Evolutionary conservation across 2,113 vertebrate genomes (phyloP).

Genomic region (Clarias macrocephalus): DNA sequence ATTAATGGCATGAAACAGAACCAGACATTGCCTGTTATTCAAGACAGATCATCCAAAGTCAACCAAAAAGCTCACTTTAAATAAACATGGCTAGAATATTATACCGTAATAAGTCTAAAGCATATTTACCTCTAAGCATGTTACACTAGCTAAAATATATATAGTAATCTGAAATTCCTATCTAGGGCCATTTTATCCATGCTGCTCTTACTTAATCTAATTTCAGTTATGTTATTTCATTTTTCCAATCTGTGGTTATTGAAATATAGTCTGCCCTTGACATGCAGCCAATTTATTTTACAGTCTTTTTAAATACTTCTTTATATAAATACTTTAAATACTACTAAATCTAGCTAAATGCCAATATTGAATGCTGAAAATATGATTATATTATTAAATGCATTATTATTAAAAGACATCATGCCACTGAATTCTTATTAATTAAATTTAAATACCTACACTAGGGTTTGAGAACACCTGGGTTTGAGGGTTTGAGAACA

Average conservation of each 20-base stretch:
- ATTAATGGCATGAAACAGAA: background rate
- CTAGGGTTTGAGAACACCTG: background rate
- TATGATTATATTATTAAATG: too few relatives aligned
- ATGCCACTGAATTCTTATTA: background rate
- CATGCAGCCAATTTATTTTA: background rate
- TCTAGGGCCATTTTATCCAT: background rate
- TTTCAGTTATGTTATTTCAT: slow-evolving; percentile 5
- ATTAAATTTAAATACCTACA: background rate
- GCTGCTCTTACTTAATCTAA: background rate
- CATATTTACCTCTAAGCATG: background rate
- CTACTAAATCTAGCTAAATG: background rate
- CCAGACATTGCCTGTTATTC: background rate
- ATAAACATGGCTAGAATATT: background rate
- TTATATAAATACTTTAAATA: too few relatives aligned
- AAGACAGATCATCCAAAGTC: background rate
- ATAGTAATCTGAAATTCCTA: background rate
- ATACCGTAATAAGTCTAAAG: background rate
- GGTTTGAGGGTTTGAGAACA: background rate
- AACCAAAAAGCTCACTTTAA: background rate
- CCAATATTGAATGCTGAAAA: background rate
- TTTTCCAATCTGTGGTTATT: background rate
- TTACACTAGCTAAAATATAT: background rate
- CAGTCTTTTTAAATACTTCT: background rate
- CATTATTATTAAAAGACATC: too few relatives aligned
- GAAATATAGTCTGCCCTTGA: background rate